Evolutionary conservation across 2,113 vertebrate genomes (phyloP).

Genomic region (Vidua macroura): DNA sequence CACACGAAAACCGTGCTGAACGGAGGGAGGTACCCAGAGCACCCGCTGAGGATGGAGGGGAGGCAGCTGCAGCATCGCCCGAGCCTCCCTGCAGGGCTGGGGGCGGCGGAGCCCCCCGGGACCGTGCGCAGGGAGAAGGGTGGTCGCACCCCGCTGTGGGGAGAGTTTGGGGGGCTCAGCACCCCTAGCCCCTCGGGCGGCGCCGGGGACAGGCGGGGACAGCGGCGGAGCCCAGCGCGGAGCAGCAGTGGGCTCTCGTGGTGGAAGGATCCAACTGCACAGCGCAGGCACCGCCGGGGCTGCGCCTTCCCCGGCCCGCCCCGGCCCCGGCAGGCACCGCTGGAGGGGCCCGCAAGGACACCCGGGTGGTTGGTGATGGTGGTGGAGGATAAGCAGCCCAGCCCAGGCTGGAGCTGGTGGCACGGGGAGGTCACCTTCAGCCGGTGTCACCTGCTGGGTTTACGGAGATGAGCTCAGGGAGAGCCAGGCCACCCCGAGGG

Average conservation of each 20-base stretch:
- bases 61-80: background rate
- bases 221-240: background rate
- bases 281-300: background rate
- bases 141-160: rapidly evolving
- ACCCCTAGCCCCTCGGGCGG: background rate
- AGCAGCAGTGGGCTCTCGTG: constrained; percentile 39
- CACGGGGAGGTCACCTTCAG: rapidly evolving
- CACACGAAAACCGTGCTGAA: rapidly evolving
- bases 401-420: background rate
- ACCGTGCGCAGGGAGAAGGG: rapidly evolving
- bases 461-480: rapidly evolving
- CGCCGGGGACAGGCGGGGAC: background rate
- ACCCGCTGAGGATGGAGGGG: background rate
- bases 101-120: background rate
- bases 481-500: rapidly evolving
- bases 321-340: background rate
- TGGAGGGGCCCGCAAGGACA: background rate
- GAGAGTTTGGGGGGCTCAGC: background rate
- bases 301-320: too few species aligned
- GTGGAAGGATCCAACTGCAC: background rate
- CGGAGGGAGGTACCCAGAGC: background rate
- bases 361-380: rapidly evolving
- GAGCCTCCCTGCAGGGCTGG: background rate
- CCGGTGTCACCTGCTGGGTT: background rate
- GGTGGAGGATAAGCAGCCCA: background rate